These are phyloP conservation scores for Cecidostiba fungosa DNA, from an alignment of 2,888 invertebrate genomes.

Conservation along the genomic window DNA sequence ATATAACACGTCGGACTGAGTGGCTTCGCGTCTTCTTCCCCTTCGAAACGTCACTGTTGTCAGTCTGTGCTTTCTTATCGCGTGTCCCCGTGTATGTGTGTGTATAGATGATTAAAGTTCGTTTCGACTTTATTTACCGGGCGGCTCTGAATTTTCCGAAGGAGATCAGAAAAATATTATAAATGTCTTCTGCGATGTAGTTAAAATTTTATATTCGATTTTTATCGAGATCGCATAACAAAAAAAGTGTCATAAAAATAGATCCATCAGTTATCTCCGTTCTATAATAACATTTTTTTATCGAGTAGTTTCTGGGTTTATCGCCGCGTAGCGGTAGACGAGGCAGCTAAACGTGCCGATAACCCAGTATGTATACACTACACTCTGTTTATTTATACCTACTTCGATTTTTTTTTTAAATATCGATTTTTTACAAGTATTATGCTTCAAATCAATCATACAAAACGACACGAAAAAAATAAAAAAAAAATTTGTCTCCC, in stretches of 20 bases:
- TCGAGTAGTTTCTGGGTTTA: background rate
- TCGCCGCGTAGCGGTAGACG: background rate
- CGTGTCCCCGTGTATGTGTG: background rate
- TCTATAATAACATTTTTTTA: slow-evolving; percentile 1
- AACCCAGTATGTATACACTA: background rate
- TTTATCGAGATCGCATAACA: background rate
- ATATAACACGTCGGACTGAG: slow-evolving; percentile 9
- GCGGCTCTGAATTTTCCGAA: background rate
- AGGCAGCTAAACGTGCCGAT: background rate
- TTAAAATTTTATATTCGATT: no score
- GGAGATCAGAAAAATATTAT: no score
- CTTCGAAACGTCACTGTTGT: background rate
- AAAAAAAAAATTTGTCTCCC: no score
- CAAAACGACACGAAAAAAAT: no score
- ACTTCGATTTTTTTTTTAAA: background rate
- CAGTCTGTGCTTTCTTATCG: slow-evolving; percentile 26
- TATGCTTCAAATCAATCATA: no score
- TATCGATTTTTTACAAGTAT: background rate
- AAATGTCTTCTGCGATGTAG: no score
- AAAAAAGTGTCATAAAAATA: background rate
- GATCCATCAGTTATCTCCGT: background rate
- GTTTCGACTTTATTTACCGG: slow-evolving; percentile 36
- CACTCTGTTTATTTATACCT: background rate
- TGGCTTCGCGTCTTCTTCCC: background rate
- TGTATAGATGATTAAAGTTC: slow-evolving; percentile 47